phyloP scores from a whole-genome alignment of 2,888 invertebrate species.

The Eucera pruinosa region DNA sequence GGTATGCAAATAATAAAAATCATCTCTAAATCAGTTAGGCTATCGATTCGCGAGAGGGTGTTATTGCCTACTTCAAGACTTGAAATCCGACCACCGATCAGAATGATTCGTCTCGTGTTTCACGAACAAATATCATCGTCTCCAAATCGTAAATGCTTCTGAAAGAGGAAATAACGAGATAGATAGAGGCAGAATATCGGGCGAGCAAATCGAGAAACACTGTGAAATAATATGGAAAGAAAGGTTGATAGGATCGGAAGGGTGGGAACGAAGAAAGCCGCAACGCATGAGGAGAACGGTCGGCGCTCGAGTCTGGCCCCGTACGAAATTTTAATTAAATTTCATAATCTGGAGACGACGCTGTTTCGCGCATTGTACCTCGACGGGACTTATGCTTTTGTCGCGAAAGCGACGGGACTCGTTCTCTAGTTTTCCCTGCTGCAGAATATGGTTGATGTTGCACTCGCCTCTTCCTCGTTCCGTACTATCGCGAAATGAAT shows the following conservation, averaged over 20 bases:
- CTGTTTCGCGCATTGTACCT: slow-evolving; percentile 60
- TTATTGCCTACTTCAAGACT: not conserved
- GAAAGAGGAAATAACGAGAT: slow-evolving; percentile 11
- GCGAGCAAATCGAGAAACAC: slow-evolving; percentile 13
- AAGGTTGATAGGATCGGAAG: slow-evolving; percentile 17
- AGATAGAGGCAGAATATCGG: not conserved
- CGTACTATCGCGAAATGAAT: slow-evolving; percentile 51
- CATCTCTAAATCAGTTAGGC: not conserved
- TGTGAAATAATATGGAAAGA: slow-evolving; percentile 19
- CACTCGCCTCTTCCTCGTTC: slow-evolving; percentile 36
- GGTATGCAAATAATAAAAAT: slow-evolving; percentile 20
- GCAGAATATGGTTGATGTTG: slow-evolving; percentile 48
- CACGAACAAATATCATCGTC: not conserved
- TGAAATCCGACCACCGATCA: not conserved
- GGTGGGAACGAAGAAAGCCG: slow-evolving; percentile 7
- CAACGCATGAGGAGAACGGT: not conserved
- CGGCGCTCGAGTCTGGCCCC: slow-evolving; percentile 26
- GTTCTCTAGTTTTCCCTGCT: not conserved
- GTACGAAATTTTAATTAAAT: slow-evolving; percentile 78
- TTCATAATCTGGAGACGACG: slow-evolving; percentile 70
- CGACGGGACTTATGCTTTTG: slow-evolving; percentile 66
- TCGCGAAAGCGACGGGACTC: slow-evolving; percentile 45
- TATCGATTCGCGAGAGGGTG: slow-evolving; percentile 3
- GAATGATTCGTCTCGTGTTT: not conserved
- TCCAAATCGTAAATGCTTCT: not conserved